A percentile compares a stretch with the other conserved stretches of the same genome.
These are phyloP conservation scores for Anoplius nigerrimus DNA, from an alignment of 2,888 invertebrate species.

Conservation along the genomic window DNA sequence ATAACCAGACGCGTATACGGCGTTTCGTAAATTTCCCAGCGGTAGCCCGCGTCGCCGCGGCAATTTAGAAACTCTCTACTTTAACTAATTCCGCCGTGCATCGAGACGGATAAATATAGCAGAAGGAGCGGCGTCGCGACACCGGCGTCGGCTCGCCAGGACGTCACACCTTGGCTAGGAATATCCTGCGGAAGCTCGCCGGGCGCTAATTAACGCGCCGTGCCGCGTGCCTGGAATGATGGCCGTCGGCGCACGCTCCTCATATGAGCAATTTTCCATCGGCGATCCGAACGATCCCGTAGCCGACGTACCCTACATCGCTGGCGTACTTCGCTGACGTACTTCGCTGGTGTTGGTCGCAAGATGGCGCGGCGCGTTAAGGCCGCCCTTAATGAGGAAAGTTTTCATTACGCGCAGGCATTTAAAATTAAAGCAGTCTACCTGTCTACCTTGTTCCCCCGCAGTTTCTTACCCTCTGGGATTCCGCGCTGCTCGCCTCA, in stretches of 20 bases:
- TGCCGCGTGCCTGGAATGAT: too few relatives aligned
- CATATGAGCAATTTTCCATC: slow-evolving; percentile 5
- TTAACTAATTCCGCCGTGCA: neutral
- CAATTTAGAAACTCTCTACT: slow-evolving; percentile 26
- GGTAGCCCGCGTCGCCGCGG: slow-evolving; percentile 12
- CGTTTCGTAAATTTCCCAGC: slow-evolving; percentile 29
- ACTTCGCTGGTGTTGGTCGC: slow-evolving; percentile 7
- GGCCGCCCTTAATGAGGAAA: slow-evolving; percentile 54
- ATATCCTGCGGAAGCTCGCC: too few relatives aligned
- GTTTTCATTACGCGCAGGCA: slow-evolving; percentile 59
- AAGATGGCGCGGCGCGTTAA: slow-evolving; percentile 45
- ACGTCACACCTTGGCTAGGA: too few relatives aligned
- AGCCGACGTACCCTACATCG: too few relatives aligned
- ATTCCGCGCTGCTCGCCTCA: slow-evolving; percentile 31
- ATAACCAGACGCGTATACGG: slow-evolving; percentile 17
- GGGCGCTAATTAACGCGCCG: slow-evolving; percentile 13
- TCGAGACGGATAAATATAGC: too few relatives aligned
- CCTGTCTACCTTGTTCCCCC: slow-evolving; percentile 34
- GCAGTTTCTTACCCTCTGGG: slow-evolving; percentile 35
- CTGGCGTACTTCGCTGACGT: too few relatives aligned
- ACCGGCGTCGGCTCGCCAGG: too few relatives aligned
- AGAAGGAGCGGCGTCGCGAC: too few relatives aligned
- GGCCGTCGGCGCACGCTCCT: too few relatives aligned
- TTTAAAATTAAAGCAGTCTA: slow-evolving; percentile 53
- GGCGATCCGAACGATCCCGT: slow-evolving; percentile 2